Conservation (phyloP, 2,797 vertebrate genomes). For the Labroides dimidiatus region DNA sequence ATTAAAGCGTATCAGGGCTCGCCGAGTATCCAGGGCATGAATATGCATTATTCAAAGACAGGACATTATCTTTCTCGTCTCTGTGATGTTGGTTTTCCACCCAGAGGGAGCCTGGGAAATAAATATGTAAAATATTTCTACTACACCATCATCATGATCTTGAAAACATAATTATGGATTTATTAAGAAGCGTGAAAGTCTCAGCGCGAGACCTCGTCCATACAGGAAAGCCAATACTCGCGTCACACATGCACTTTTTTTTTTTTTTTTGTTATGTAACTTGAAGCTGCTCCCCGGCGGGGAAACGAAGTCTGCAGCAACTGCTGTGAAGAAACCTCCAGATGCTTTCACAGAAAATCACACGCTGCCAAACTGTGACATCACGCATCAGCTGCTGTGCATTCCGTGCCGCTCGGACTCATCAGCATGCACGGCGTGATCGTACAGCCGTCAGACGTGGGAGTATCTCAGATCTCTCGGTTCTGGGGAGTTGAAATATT, state of each 20-base stretch:
- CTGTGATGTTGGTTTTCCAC: constrained; percentile 30
- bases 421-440: constrained; percentile 23
- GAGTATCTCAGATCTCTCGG: background rate
- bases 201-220: no score
- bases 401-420: constrained; percentile 12
- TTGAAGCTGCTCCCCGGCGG: constrained; percentile 42
- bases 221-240: no score
- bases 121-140: constrained; percentile 15
- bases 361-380: constrained; percentile 40
- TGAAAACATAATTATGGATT: constrained; percentile 38
- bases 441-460: constrained; percentile 8
- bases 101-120: constrained; percentile 12
- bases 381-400: constrained; percentile 39
- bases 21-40: constrained; percentile 59
- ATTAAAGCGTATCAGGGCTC: constrained; percentile 71
- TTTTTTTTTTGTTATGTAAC: constrained; percentile 60
- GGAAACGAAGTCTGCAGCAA: constrained; percentile 33
- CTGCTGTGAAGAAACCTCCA: no score
- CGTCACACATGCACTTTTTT: background rate
- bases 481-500: constrained; percentile 6
- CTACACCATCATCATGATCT: constrained; percentile 1
- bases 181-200: background rate
- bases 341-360: constrained; percentile 58
- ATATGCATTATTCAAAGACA: constrained; percentile 69
- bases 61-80: constrained; percentile 57